These are phyloP conservation scores for Erynnis tages DNA, from an alignment of 2,888 invertebrate species.

Conservation along the genomic window DNA sequence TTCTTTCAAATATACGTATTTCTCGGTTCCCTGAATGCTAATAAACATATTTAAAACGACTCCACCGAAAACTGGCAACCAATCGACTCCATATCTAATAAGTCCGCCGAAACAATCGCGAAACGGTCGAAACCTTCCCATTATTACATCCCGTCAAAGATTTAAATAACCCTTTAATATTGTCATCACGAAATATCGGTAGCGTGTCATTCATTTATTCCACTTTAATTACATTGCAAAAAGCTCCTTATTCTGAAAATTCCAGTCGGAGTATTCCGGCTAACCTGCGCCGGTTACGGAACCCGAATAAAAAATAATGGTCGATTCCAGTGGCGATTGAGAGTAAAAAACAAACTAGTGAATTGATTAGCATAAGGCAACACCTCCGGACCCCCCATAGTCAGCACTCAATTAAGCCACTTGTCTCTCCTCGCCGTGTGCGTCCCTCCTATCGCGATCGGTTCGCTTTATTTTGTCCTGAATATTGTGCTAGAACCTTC, in stretches of 20 bases:
- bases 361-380: constrained; percentile 78
- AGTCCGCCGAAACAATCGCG: too few relatives aligned
- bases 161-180: constrained; percentile 20
- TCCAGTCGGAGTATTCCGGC: constrained; percentile 38
- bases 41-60: too few relatives aligned
- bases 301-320: constrained; percentile 53
- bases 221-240: constrained; percentile 24
- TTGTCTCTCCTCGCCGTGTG: constrained; percentile 75
- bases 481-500: constrained; percentile 52
- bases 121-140: constrained; percentile 2
- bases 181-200: constrained; percentile 27
- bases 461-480: constrained; percentile 65
- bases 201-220: constrained; percentile 28
- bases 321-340: constrained; percentile 65
- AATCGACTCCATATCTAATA: too few relatives aligned
- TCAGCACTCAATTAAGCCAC: constrained; percentile 76
- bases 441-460: constrained; percentile 67
- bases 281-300: constrained; percentile 37
- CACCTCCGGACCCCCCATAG: constrained; percentile 71
- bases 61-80: too few relatives aligned
- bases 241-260: constrained; percentile 35
- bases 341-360: constrained; percentile 73
- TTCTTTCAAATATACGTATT: too few relatives aligned
- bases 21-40: too few relatives aligned
- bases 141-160: constrained; percentile 18